Evolutionary conservation across 2,113 vertebrate genomes (phyloP).

Genomic region (Vombatus ursinus): DNA sequence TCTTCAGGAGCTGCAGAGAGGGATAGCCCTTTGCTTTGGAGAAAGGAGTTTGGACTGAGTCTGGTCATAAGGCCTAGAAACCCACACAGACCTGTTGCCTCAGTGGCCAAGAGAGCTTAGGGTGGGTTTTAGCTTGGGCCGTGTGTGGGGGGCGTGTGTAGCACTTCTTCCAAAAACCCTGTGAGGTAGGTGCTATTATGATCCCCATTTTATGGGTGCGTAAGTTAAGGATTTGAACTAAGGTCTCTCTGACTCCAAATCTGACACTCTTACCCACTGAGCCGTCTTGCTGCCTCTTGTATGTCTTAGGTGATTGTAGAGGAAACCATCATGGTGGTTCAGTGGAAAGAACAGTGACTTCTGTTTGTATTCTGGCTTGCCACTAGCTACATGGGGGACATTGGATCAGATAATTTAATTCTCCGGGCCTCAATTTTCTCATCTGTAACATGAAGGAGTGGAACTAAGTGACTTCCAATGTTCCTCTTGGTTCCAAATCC

Average conservation of each 20-base stretch:
- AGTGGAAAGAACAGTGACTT: background rate
- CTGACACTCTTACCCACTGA: background rate
- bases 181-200: background rate
- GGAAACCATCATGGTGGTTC: background rate
- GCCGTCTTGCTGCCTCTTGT: background rate
- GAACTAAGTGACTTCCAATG: background rate
- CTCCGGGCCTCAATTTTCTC: background rate
- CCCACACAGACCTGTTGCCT: background rate
- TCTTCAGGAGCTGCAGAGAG: background rate
- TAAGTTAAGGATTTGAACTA: background rate
- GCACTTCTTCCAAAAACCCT: background rate
- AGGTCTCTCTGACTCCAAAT: background rate
- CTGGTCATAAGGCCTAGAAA: background rate
- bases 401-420: background rate
- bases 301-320: background rate
- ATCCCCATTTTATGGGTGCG: background rate
- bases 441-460: background rate
- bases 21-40: background rate
- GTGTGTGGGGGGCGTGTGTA: background rate
- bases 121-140: conserved; percentile 3
- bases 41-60: background rate
- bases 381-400: background rate
- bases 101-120: background rate
- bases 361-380: background rate
- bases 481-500: background rate